These are phyloP conservation scores for Aleadryas rufinucha DNA, from an alignment of 2,113 vertebrate species.

Conservation along the genomic window DNA sequence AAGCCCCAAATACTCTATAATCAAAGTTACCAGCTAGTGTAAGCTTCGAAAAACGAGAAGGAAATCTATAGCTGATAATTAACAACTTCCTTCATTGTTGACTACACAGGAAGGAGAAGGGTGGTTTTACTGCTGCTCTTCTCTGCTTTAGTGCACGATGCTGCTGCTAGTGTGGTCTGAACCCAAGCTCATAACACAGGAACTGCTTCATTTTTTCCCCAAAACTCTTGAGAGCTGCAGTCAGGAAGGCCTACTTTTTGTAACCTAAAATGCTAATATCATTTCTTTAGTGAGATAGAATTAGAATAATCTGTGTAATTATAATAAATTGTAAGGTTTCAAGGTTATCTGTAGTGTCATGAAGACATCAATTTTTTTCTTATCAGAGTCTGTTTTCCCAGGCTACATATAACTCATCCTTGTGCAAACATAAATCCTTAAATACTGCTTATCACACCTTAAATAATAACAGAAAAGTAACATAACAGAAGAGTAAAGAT, in stretches of 20 bases:
- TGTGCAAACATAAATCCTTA: neutral
- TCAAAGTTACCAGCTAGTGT: conserved; percentile 40
- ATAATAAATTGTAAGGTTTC: conserved; percentile 81
- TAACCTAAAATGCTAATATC: conserved; percentile 59
- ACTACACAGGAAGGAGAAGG: neutral
- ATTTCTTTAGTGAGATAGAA: conserved; percentile 76
- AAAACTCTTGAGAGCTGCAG: conserved; percentile 58
- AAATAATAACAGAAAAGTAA: neutral
- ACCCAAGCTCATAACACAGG: conserved; percentile 42
- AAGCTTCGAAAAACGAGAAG: conserved; percentile 26
- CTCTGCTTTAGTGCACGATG: neutral
- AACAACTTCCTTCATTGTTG: conserved; percentile 18
- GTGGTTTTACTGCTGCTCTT: neutral
- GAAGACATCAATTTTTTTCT: conserved; percentile 67
- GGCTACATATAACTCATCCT: conserved; percentile 30
- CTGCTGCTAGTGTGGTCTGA: neutral
- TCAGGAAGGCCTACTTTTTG: conserved; percentile 63
- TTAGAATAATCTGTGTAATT: conserved; percentile 75
- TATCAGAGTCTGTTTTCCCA: conserved; percentile 58
- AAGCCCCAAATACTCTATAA: conserved; percentile 42
- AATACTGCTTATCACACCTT: neutral
- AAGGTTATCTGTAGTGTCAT: conserved; percentile 63
- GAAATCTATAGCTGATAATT: conserved; percentile 33
- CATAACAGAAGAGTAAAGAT: too few relatives aligned
- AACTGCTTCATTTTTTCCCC: conserved; percentile 75